phyloP scores from a whole-genome alignment of 2,113 vertebrate genomes.

The Columba janthina region DNA sequence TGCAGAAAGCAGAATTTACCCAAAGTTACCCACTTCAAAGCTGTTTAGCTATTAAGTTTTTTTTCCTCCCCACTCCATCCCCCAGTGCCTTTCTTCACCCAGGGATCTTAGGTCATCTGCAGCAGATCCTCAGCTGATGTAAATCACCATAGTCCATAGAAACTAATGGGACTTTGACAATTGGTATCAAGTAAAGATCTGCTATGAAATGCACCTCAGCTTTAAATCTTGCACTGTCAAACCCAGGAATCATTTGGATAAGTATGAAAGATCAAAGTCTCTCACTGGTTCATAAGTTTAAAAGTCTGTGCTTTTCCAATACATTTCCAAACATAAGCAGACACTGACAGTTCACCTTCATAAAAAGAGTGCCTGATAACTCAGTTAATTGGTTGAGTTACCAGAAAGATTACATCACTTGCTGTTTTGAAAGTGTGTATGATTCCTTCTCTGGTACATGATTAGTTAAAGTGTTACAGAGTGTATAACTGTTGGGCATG shows the following conservation, averaged over 20 bases:
- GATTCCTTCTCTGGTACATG: not conserved
- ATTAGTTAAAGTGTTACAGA: not conserved
- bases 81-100: not conserved
- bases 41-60: not conserved
- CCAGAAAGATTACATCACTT: not conserved
- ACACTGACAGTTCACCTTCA: not conserved
- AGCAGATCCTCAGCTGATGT: not conserved
- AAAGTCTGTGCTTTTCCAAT: not conserved
- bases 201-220: not conserved
- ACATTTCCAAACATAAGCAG: not conserved
- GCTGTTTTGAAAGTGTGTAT: not conserved
- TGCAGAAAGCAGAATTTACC: not conserved
- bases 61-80: not conserved
- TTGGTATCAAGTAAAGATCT: not conserved
- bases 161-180: not conserved
- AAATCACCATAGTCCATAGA: not conserved
- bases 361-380: not conserved
- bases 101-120: not conserved
- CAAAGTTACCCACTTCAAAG: not conserved
- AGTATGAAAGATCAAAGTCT: not conserved
- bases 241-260: not conserved
- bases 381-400: not conserved
- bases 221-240: not conserved
- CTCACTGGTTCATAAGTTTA: not conserved
- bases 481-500: not conserved